Evolutionary conservation across 2,113 vertebrate genomes (phyloP), one percentile per base, ranked within the genome.

Genomic region (Oryzias melastigma): DNA sequence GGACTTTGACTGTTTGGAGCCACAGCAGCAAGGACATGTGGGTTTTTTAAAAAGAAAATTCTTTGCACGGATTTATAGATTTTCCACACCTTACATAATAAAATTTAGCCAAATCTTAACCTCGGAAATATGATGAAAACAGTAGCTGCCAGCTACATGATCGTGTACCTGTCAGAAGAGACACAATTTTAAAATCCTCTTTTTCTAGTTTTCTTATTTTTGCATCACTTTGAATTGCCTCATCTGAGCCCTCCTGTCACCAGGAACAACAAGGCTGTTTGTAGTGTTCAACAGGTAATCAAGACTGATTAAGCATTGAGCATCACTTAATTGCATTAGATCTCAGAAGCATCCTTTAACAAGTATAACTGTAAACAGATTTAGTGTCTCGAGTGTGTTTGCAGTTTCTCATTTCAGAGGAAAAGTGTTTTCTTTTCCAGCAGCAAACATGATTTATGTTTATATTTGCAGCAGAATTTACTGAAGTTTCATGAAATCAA

Each of bases 211-310:
- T 47, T 35, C 3, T 61, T 47, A 81, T 76, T 71, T 81, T 52
- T 25, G 14, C 52, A 71, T 82, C 65, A 62, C 46, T 58, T 79
- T 68, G 61, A 89, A 86, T 80, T 68, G 78, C 60, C 52, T 45
- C 50, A 68, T 63, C 73, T 87, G 64, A 78, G 60, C 70, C 75
- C 62, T 75, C 48, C 13, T 77, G 43, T 82, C 54, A 70, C 24
- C 5, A 29, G 58, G 69, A 72, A 54, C 62, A 43, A 66, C 62
- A 49, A 72, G 66, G 57, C 49, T 71, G 16, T 78, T 58, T 58
- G 54, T 52, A 63, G 49, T 16, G 49, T 82, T 82, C 78, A 88
- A 87, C 85, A 87, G 78, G 76, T 88, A 88, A 86, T 88, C 75
- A 84, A 76, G 75, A 65, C 80, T 86, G 82, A 88, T 89, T 83